Evolutionary conservation across 2,888 invertebrate genomes (phyloP).

Genomic region (Hyposoter didymator): DNA sequence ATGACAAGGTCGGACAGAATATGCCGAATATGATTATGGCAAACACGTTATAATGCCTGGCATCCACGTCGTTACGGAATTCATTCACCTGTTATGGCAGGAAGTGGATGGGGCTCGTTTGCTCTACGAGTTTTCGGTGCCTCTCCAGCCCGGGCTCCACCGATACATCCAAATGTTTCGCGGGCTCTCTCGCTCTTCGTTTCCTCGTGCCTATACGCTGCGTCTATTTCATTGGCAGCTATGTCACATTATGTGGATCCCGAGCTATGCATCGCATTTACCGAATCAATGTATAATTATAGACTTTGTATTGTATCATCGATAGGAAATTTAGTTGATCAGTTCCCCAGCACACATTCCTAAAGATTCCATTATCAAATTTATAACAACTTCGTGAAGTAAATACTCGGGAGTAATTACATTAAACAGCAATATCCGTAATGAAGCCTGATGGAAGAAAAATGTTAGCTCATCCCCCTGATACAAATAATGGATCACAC

Average conservation of each 20-base stretch:
- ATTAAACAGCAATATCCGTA: background rate
- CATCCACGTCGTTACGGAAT: conserved; percentile 70
- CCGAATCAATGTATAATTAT: conserved; percentile 37
- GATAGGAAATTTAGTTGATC: background rate
- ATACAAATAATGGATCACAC: conserved; percentile 10
- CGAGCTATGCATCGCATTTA: background rate
- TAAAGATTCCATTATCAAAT: background rate
- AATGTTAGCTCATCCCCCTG: background rate
- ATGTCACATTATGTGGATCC: conserved; percentile 38
- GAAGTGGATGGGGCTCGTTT: conserved; percentile 41
- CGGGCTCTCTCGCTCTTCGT: conserved; percentile 30
- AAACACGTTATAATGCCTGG: conserved; percentile 72
- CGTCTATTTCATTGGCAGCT: conserved; percentile 39
- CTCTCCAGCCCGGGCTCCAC: conserved; percentile 2
- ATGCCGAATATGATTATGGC: conserved; percentile 72
- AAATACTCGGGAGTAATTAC: background rate
- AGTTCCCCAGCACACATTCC: background rate
- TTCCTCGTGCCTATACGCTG: conserved; percentile 27
- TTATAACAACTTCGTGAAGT: background rate
- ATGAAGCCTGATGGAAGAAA: conserved; percentile 3
- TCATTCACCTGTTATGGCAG: conserved; percentile 69
- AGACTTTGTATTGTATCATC: background rate
- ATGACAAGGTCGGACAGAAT: conserved; percentile 59
- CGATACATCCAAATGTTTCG: conserved; percentile 8
- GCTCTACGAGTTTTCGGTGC: conserved; percentile 44